Base-by-base conservation (phyloP, 2,113 vertebrate genomes). In the Ibidorhyncha struthersii region DNA sequence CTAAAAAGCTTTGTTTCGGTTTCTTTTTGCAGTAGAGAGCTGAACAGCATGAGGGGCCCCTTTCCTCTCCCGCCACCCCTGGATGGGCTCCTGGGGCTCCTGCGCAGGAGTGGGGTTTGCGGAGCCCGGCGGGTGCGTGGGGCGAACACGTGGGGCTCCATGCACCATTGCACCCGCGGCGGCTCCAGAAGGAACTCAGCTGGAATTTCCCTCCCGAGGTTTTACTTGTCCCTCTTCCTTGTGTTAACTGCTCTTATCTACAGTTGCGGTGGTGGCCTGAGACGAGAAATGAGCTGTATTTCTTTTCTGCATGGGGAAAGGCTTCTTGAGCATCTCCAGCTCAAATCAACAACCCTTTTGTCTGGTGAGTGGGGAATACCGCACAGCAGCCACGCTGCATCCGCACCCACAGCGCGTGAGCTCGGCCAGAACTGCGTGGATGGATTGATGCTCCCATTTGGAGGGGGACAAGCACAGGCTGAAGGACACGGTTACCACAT, bases 381-480 rank as follows among this genome's bases (percentile, higher is more conserved):
- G 1, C 20, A 1, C 27, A 9, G 32, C n/a, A 36, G 47, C 73
- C 4, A 10, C 5, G 3, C 53, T 9, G 53, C n/a, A 2, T 10
- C 50, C 5, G 10, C 40, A 17, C 34, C 80, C 34, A 0, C 43
- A 20, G 36, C 22, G 1, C 1, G 25, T 0, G 25, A 49, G 22
- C 71, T 25, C 2, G 59, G 65, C 27, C 66, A 4, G 55, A 3
- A 6, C 29, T 0, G 2, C 1, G 41, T 4, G 21, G 43, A 8
- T 1, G 12, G 29, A 3, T 0, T 0, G 15, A 3, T 4, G n/a
- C 12, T 16, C 26, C 43, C 6, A 0, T 2, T 14, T 1, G 30
- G 20, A 45, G 22, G 4, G 16, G 38, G 8, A 16, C 18, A 4
- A 18, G 78, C 40, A 3, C 25, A 4, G 56, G 30, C 56, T 19